Percentiles rank a stretch among this genome's conserved stretches.
Evolutionary conservation across 2,888 invertebrate species (phyloP).

Genomic region (Macrophya alboannulata): DNA sequence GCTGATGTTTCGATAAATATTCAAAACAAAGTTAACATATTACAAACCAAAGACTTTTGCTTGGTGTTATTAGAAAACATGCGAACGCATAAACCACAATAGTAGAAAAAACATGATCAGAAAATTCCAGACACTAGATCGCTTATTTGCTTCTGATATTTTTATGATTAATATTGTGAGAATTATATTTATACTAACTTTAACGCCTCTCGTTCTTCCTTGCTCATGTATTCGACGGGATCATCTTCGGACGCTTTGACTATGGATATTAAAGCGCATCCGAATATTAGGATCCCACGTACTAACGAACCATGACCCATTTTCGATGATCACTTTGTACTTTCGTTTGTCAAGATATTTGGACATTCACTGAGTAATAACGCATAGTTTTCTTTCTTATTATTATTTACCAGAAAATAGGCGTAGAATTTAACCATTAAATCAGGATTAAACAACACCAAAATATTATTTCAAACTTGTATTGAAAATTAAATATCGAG

Average conservation of each 20-base stretch:
- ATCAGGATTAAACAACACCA: background rate
- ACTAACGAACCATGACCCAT: conserved; percentile 71
- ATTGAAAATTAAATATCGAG: background rate
- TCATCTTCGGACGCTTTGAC: conserved; percentile 69
- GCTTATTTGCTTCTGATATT: background rate
- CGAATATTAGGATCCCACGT: conserved; percentile 71
- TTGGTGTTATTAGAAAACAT: background rate
- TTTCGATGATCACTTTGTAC: conserved; percentile 60
- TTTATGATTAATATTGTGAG: background rate
- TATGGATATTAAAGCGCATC: conserved; percentile 68
- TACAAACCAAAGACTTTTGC: background rate
- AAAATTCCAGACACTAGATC: background rate
- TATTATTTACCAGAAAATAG: background rate
- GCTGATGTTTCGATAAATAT: background rate
- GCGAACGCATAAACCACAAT: background rate
- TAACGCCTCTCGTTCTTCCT: conserved; percentile 84
- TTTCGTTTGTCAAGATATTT: conserved; percentile 47
- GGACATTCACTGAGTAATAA: conserved; percentile 11
- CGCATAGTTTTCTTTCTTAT: background rate
- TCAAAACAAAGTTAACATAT: background rate
- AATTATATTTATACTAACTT: conserved; percentile 81
- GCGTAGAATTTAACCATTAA: background rate
- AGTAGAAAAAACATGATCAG: background rate
- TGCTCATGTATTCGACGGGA: conserved; percentile 82
- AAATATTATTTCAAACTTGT: background rate